A percentile compares a stretch with the other conserved stretches of the same genome.
Conservation (phyloP, 2,797 vertebrate genomes). For the Erethizon dorsatum region DNA sequence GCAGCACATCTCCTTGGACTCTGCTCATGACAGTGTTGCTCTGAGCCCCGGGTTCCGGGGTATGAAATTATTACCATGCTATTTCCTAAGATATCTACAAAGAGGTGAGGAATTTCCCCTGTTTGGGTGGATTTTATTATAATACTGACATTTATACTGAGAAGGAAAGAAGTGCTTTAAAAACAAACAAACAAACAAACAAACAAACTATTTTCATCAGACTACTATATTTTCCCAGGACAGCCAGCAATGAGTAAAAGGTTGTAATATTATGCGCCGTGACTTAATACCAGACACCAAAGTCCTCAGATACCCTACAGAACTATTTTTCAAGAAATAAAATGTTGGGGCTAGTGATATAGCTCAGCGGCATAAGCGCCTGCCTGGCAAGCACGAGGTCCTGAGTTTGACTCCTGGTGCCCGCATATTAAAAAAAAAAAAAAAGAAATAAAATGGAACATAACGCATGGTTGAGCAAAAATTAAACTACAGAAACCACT, state of each 20-base stretch:
- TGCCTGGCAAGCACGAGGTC: too few relatives aligned
- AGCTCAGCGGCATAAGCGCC: too few relatives aligned
- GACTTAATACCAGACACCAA: not conserved
- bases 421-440: too few relatives aligned
- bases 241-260: not conserved
- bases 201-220: not conserved
- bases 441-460: slow-evolving; percentile 52
- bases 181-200: not conserved
- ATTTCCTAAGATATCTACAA: slow-evolving; percentile 55
- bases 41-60: slow-evolving; percentile 1
- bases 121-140: slow-evolving; percentile 45
- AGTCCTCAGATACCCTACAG: not conserved
- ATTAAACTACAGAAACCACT: not conserved
- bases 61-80: not conserved
- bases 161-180: slow-evolving; percentile 26
- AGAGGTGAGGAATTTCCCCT: slow-evolving; percentile 30
- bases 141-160: slow-evolving; percentile 27
- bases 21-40: not conserved
- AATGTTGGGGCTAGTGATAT: not conserved
- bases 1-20: not conserved
- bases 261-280: not conserved
- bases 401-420: too few relatives aligned
- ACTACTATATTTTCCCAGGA: slow-evolving; percentile 44
- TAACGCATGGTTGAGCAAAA: slow-evolving; percentile 14
- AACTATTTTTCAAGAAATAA: slow-evolving; percentile 67